Base-by-base conservation (phyloP, 2,888 invertebrate genomes). In the Synergus laeviventris region DNA sequence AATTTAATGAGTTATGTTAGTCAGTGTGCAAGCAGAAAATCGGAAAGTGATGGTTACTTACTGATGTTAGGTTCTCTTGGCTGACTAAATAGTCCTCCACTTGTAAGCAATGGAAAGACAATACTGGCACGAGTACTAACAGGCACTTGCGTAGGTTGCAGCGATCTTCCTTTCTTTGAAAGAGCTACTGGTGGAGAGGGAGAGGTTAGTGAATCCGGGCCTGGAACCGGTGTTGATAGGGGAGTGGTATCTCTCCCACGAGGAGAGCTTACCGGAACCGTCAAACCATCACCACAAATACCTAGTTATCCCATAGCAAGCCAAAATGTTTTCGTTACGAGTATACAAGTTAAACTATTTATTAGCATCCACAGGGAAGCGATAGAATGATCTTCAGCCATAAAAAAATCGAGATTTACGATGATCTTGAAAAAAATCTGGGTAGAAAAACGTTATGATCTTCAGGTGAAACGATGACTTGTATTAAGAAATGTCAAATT, bases 111-210 rank as follows among this genome's bases (percentile, higher is more conserved):
- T 59, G 96, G 96, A 91, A 96, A 94, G 86, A 94, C 95, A 83
- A 96, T 94, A 91, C 95, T 95, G 82, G 95, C 95, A 87, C 96
- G 93, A 83, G 94, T 94, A 89, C 94, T 94, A 85, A 94, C 94
- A 84, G 95, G 95, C 84, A 92, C 91, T 88, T 91, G 92, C 82
- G 90, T 89, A 75, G 90, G 88, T 85, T 90, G 90, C 76, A 90
- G 84, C 76, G 89, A 87, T 83, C 86, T 88, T 80, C 86, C 86
- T 83, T 86, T 87, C 84, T 88, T 90, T 81, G 86, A 76, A 76
- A 82, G 81, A 78, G 84, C 87, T 85, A 87, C 84, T 81, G 90
- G 90, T 81, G 89, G 88, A 84, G 89, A 90, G 81, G 90, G 89
- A 79, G 89, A 89, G 78, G 87, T 87, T 84, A 90, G 78, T 81